phyloP scores from a whole-genome alignment of 2,888 invertebrate species.

The Anagyrus pseudococci region DNA sequence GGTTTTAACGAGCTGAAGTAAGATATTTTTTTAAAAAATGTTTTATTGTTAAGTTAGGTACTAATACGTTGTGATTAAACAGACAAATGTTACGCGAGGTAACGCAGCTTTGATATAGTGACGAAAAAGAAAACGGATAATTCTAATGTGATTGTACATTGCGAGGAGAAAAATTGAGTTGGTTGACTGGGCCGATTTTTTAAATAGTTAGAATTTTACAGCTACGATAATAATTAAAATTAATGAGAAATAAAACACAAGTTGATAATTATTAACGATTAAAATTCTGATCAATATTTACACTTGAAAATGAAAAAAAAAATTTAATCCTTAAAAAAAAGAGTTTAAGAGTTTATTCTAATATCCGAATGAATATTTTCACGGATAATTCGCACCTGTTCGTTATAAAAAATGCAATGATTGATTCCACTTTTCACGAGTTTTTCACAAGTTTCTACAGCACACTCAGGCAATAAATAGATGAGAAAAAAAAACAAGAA shows the following conservation, averaged over 20 bases:
- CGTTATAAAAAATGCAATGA: not conserved
- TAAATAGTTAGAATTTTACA: not conserved
- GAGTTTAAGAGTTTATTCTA: not conserved
- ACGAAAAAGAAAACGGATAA: not conserved
- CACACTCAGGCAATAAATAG: constrained; percentile 9
- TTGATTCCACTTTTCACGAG: constrained; percentile 10
- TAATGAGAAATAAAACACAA: not conserved
- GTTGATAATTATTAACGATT: constrained; percentile 10
- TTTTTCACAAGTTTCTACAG: constrained; percentile 17
- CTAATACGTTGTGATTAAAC: not conserved
- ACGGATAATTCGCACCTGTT: too few species aligned
- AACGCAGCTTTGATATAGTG: constrained; percentile 5
- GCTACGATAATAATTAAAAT: constrained; percentile 2
- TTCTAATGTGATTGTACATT: not conserved
- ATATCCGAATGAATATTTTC: too few species aligned
- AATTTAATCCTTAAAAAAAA: constrained; percentile 3
- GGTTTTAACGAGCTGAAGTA: constrained; percentile 4
- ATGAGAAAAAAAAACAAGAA: too few species aligned
- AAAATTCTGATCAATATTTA: not conserved
- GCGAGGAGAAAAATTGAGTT: constrained; percentile 16
- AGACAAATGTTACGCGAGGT: not conserved
- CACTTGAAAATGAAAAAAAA: not conserved
- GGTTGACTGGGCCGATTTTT: constrained; percentile 7
- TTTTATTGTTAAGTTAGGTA: not conserved
- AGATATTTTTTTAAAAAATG: constrained; percentile 3